phyloP scores from a whole-genome alignment of 2,797 vertebrate species.

The Sebastes variabilis region DNA sequence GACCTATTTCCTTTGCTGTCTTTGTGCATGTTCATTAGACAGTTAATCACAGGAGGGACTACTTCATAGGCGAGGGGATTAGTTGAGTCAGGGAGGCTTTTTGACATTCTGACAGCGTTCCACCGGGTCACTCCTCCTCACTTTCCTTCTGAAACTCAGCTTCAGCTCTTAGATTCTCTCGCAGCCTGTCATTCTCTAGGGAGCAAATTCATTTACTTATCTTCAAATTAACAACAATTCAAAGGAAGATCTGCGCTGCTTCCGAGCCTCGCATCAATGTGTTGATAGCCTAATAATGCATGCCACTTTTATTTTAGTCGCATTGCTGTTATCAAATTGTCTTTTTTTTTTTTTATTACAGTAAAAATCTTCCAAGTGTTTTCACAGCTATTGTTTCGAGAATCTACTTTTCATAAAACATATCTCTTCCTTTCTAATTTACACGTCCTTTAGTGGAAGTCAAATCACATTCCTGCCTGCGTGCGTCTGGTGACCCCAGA shows the following conservation, averaged over 20 bases:
- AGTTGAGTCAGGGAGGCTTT: constrained; percentile 69
- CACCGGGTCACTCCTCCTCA: constrained; percentile 59
- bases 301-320: neutral
- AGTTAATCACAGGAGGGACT: constrained; percentile 69
- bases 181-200: constrained; percentile 22
- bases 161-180: constrained; percentile 22
- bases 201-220: constrained; percentile 50
- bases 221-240: constrained; percentile 60
- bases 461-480: constrained; percentile 54
- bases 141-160: constrained; percentile 42
- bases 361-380: constrained; percentile 53
- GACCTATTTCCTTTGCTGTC: constrained; percentile 65
- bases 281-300: constrained; percentile 25
- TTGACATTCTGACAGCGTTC: constrained; percentile 74
- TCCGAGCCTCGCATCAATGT: neutral
- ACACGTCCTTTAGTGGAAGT: constrained; percentile 67
- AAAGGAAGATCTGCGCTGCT: constrained; percentile 13
- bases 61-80: constrained; percentile 66
- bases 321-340: constrained; percentile 28
- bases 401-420: constrained; percentile 41
- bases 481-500: constrained; percentile 45
- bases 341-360: constrained; percentile 9
- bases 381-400: constrained; percentile 57
- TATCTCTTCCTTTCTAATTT: constrained; percentile 63
- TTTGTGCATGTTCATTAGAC: constrained; percentile 75